phyloP scores from a whole-genome alignment of 2,888 invertebrate species.

The Agonopterix heracliana region DNA sequence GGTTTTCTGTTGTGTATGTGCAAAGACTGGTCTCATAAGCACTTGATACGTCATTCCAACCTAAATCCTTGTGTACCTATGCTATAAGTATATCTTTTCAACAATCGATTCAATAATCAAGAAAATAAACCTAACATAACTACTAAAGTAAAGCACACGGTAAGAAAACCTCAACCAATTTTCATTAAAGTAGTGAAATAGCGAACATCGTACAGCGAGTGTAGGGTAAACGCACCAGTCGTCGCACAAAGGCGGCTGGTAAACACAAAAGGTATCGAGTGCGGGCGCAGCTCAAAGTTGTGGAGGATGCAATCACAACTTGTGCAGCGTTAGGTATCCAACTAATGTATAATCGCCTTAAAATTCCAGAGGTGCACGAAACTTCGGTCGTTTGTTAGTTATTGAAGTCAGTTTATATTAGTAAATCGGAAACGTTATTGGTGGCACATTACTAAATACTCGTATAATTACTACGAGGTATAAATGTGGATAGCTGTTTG shows the following conservation, averaged over 20 bases:
- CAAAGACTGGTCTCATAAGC: too few species aligned
- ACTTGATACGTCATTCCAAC: too few species aligned
- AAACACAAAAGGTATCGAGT: slow-evolving; percentile 61
- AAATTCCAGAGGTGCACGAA: slow-evolving; percentile 24
- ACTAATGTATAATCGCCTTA: slow-evolving; percentile 37
- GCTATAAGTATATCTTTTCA: too few species aligned
- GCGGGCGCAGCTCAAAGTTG: slow-evolving; percentile 44
- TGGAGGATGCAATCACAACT: slow-evolving; percentile 64
- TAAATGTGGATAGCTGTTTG: too few species aligned
- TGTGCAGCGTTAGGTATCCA: slow-evolving; percentile 28
- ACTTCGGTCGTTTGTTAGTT: neutral
- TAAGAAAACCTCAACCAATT: slow-evolving; percentile 17
- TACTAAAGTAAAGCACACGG: neutral
- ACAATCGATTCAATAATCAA: too few species aligned
- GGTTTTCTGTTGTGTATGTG: too few species aligned
- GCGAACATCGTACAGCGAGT: slow-evolving; percentile 35
- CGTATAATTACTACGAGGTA: too few species aligned
- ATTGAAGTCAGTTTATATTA: too few species aligned
- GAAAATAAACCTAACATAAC: too few species aligned
- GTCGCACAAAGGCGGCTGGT: slow-evolving; percentile 41
- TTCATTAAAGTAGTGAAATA: slow-evolving; percentile 25
- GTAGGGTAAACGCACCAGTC: slow-evolving; percentile 48
- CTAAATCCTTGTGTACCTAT: too few species aligned
- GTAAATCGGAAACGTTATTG: neutral
- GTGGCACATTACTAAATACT: too few species aligned